Evolutionary conservation across 2,797 vertebrate genomes (phyloP), one percentile per base, ranked within the genome.

Genomic region (Hyperoplus lanceolatus): DNA sequence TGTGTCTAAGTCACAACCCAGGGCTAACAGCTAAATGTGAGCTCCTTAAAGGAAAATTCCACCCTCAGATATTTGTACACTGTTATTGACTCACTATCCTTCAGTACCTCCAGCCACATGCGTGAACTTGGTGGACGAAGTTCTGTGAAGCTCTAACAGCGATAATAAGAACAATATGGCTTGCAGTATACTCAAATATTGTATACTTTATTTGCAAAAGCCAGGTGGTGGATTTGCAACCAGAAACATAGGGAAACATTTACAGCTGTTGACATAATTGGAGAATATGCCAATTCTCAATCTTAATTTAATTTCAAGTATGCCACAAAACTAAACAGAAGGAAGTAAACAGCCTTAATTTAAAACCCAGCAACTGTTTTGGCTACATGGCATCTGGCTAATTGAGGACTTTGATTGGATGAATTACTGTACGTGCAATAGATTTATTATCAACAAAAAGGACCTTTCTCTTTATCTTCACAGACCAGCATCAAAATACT

Each of bases 11-110:
- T 49, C 49, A 70, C 43, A 72, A 74, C 75, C 75, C 78, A 80
- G 64, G 79, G 69, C 84, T 75, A 62, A 84, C 50, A 45, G 67
- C 76, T 79, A 69, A 81, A 87, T 83, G 72, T 83, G 79, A 83
- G 59, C 67, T 18, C 46, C 53, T 85, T 82, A 79, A 90, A 90
- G 76, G 66, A 76, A 85, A 84, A 87, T 10, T 73, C 71, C 84
- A 87, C 84, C 75, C 69, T 78, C 41, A 14, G 43, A 69, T 62
- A 48, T 50, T 15, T 36, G 15, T 5, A 51, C 50, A 53, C 6
- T 42, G 36, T 48, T 60, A 60, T 6, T 63, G 1, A 39, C 36
- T 50, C n/a, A 18, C 49, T 57, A 49, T 38, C 8, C 51, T 2
- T 41, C 45, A 49, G 42, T 48, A 45, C 46, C 29, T 64, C 11